Percentiles rank a stretch among this genome's conserved stretches.
Evolutionary conservation across 2,888 invertebrate genomes (phyloP).

Genomic region (Reticulitermes lucifugus): DNA sequence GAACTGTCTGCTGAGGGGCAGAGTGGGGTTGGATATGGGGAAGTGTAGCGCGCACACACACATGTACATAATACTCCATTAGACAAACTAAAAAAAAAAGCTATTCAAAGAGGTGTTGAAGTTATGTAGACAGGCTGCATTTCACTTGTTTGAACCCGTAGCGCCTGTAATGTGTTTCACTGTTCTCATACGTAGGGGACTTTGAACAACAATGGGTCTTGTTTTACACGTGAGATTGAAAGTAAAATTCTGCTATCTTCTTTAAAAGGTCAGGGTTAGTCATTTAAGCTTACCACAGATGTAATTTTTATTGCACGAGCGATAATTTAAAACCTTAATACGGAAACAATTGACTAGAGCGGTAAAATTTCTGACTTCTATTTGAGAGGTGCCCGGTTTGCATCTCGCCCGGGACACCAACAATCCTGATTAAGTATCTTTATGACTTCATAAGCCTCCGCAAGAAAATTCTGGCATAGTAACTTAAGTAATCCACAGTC

Average conservation of each 20-base stretch:
- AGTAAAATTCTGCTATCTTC: not conserved
- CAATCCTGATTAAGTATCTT: no score
- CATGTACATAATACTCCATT: slow-evolving; percentile 15
- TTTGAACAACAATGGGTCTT: not conserved
- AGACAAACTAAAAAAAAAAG: not conserved
- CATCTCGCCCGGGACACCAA: no score
- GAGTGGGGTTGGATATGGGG: not conserved
- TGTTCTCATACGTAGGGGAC: not conserved
- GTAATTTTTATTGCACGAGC: no score
- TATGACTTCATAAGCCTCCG: no score
- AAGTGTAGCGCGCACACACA: not conserved
- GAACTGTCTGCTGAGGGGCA: not conserved
- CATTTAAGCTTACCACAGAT: not conserved
- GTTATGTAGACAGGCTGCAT: not conserved
- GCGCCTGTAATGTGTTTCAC: not conserved
- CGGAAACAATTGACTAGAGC: no score
- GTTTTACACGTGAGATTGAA: not conserved
- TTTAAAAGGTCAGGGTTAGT: not conserved
- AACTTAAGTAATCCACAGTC: no score
- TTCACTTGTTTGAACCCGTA: not conserved
- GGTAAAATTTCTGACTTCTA: no score
- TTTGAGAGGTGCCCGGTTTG: no score
- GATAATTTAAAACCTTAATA: no score
- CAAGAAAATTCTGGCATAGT: no score
- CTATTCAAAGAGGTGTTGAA: not conserved